A percentile compares a stretch with the other conserved stretches of the same genome.
Evolutionary conservation across 2,797 vertebrate genomes (phyloP).

Genomic region (Scolopax bukidnonensis): DNA sequence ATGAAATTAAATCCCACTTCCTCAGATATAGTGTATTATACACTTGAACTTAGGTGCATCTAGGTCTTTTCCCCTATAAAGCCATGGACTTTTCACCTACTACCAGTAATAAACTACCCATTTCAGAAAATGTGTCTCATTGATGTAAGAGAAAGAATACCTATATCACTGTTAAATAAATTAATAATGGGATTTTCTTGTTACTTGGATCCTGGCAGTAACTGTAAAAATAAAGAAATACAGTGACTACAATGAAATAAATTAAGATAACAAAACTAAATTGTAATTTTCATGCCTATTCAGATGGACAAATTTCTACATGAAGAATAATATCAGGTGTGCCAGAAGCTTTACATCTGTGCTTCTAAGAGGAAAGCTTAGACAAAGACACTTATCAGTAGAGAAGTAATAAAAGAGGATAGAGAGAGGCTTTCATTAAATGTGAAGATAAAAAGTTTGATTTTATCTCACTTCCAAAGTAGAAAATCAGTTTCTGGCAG

Average conservation of each 20-base stretch:
- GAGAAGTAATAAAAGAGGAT: not conserved
- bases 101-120: not conserved
- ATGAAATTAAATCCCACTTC: not conserved
- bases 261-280: not conserved
- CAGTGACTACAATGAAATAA: not conserved
- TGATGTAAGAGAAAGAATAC: not conserved
- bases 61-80: not conserved
- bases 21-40: not conserved
- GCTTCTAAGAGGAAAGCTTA: not conserved
- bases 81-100: not conserved
- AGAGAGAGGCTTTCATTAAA: conserved; percentile 2
- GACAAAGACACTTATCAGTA: not conserved
- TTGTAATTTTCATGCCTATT: not conserved
- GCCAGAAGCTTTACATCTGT: not conserved
- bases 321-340: not conserved
- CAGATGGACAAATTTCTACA: not conserved
- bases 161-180: not conserved
- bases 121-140: not conserved
- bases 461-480: not conserved
- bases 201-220: not conserved
- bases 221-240: not conserved
- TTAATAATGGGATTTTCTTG: not conserved
- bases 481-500: not conserved
- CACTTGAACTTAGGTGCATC: not conserved
- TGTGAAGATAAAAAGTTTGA: not conserved